Percentiles rank a stretch among this genome's conserved stretches.
phyloP scores from a whole-genome alignment of 2,888 invertebrate genomes.

The Drosophila buzzatii region DNA sequence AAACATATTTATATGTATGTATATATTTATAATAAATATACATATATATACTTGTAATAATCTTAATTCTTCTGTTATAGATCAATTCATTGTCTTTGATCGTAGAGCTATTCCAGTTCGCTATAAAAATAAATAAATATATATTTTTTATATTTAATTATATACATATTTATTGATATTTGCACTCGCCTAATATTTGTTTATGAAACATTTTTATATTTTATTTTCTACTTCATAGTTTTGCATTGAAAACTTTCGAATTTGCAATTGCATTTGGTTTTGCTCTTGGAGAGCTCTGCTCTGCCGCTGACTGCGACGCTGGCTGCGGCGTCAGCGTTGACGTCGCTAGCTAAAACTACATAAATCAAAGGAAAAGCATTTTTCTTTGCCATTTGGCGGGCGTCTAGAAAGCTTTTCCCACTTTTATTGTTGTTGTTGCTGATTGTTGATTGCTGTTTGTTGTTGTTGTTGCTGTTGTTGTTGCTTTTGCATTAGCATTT shows the following conservation, averaged over 20 bases:
- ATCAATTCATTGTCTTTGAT: background rate
- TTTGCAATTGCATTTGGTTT: background rate
- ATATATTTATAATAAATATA: background rate
- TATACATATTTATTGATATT: background rate
- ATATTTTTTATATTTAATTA: too few relatives aligned
- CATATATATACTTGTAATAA: background rate
- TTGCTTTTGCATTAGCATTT: conserved; percentile 71
- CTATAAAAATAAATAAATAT: background rate
- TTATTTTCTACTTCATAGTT: background rate
- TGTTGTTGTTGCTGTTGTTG: conserved; percentile 31
- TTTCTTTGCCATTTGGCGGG: conserved; percentile 47
- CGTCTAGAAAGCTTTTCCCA: conserved; percentile 48
- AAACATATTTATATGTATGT: too few relatives aligned
- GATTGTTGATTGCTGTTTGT: conserved; percentile 48
- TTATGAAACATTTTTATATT: background rate
- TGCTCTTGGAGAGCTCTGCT: background rate
- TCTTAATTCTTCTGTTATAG: background rate
- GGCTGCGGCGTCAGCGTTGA: conserved; percentile 21
- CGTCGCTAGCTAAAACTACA: conserved; percentile 64
- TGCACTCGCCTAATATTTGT: background rate
- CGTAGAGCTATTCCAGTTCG: background rate
- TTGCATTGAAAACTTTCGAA: background rate
- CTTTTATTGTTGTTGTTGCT: conserved; percentile 19
- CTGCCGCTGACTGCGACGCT: conserved; percentile 3
- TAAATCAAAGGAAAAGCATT: conserved; percentile 76